These are phyloP conservation scores for Struthio camelus DNA, from an alignment of 2,113 vertebrate genomes.

Conservation along the genomic window DNA sequence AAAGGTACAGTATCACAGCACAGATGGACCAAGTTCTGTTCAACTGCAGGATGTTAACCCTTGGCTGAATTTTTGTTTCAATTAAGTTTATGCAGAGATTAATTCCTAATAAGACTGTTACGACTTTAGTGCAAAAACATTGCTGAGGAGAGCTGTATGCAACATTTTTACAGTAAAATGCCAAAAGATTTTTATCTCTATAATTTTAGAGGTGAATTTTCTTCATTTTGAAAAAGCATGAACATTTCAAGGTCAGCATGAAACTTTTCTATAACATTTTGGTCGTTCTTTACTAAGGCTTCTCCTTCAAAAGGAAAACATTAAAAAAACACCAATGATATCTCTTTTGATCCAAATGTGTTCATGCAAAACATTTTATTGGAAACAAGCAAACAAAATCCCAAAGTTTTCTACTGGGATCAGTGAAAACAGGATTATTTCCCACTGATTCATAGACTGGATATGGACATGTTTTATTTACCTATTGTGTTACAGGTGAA, in stretches of 20 bases:
- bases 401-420: background rate
- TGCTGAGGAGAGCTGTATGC: background rate
- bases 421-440: background rate
- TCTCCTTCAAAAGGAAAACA: too few relatives aligned
- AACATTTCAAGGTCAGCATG: background rate
- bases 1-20: background rate
- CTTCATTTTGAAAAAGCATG: background rate
- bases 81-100: background rate
- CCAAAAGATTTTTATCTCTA: background rate
- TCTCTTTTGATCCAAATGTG: background rate
- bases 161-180: background rate
- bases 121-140: background rate
- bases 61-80: background rate
- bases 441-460: too few relatives aligned
- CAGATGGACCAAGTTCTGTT: background rate
- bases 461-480: too few relatives aligned
- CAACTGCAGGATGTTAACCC: background rate
- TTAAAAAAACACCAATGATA: too few relatives aligned
- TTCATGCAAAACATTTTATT: background rate
- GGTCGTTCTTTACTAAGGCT: too few relatives aligned
- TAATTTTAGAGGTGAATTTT: background rate
- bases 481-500: too few relatives aligned
- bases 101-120: fast-evolving
- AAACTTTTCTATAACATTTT: background rate
- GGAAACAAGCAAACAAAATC: background rate